Evolutionary conservation across 2,113 vertebrate genomes (phyloP).

Genomic region (Hemiscyllium ocellatum): DNA sequence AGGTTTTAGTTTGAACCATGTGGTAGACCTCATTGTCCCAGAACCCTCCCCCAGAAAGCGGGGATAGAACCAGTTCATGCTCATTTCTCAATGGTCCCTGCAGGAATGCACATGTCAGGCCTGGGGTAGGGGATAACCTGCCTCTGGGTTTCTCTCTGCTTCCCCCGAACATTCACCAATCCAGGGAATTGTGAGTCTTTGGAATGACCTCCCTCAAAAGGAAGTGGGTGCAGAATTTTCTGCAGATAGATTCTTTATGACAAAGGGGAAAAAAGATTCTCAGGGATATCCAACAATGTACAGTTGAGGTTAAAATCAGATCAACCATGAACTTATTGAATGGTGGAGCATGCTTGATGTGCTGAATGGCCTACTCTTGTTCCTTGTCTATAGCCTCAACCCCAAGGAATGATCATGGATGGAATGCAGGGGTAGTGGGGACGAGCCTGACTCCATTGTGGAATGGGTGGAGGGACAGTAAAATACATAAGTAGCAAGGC

Average conservation of each 20-base stretch:
- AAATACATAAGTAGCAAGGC: background rate
- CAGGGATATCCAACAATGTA: no score
- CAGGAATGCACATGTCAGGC: background rate
- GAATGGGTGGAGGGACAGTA: background rate
- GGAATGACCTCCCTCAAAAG: no score
- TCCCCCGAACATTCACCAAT: background rate
- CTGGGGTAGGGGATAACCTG: background rate
- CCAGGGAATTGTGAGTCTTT: background rate
- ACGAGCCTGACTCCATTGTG: background rate
- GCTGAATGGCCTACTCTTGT: no score
- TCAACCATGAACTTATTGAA: no score
- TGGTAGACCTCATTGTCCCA: no score
- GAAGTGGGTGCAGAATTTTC: no score
- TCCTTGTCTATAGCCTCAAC: background rate
- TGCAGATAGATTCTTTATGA: no score
- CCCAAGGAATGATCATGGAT: background rate
- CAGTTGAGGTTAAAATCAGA: no score
- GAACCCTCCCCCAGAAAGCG: no score
- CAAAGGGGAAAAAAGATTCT: no score
- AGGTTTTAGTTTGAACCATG: no score
- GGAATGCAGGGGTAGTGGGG: background rate
- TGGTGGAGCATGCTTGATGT: no score
- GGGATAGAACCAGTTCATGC: background rate
- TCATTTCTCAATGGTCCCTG: background rate
- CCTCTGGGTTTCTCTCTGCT: background rate